Conservation (phyloP, 2,113 vertebrate species). For the Malurus alboscapulatus region DNA sequence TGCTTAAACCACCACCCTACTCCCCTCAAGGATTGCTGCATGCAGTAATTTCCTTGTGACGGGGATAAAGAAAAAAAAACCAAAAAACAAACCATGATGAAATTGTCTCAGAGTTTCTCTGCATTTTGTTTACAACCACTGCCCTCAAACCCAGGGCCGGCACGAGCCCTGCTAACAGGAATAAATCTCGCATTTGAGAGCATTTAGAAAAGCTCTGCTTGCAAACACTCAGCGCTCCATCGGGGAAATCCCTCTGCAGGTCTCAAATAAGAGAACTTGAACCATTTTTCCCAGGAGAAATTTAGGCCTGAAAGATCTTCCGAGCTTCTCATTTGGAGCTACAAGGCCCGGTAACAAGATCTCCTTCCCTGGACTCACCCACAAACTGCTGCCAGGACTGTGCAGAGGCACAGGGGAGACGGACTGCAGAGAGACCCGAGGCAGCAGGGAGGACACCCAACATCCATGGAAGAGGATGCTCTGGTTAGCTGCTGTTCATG, state of each 20-base stretch:
- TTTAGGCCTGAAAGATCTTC: slow-evolving; percentile 43
- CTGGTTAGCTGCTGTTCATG: not conserved
- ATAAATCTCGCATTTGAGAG: slow-evolving; percentile 38
- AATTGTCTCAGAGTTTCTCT: slow-evolving; percentile 40
- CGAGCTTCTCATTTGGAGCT: slow-evolving; percentile 10
- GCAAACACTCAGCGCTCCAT: not conserved
- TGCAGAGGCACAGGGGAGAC: not conserved
- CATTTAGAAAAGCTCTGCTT: slow-evolving; percentile 32
- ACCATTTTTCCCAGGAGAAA: slow-evolving; percentile 48
- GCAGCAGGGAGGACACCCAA: not conserved
- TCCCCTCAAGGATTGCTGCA: slow-evolving; percentile 25
- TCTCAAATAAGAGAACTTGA: slow-evolving; percentile 31
- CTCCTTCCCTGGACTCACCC: not conserved
- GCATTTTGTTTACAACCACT: not conserved
- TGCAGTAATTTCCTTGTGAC: slow-evolving; percentile 24
- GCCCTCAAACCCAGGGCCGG: not conserved
- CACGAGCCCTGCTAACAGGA: not conserved
- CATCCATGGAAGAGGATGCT: accelerated
- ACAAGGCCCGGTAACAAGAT: not conserved
- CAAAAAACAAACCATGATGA: not conserved
- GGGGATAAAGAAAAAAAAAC: not conserved
- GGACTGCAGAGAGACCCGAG: not conserved
- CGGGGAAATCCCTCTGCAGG: slow-evolving; percentile 26
- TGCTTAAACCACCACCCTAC: not conserved
- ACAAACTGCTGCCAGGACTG: not conserved